phyloP scores from a whole-genome alignment of 1,140 invertebrate genomes.

The Ylistrum balloti region DNA sequence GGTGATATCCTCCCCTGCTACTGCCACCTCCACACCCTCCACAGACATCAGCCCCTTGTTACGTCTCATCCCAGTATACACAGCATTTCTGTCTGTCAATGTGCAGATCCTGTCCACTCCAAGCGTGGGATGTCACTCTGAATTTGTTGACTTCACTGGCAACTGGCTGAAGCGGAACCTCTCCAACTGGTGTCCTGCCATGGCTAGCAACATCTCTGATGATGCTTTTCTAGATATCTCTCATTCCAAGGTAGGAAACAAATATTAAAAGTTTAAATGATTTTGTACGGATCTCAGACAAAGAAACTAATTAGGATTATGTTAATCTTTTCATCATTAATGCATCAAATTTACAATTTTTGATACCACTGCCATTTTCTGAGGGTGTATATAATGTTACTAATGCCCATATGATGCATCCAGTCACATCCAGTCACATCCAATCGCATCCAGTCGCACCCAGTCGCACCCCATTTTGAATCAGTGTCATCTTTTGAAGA shows the following conservation, averaged over 20 bases:
- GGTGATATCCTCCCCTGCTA: neutral
- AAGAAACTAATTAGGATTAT: too few relatives aligned
- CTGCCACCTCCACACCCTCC: neutral
- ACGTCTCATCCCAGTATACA: neutral
- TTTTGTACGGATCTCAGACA: neutral
- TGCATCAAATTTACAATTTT: too few relatives aligned
- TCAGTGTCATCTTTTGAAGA: too few relatives aligned
- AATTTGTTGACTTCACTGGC: neutral
- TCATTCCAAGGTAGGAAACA: neutral
- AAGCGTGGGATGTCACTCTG: neutral
- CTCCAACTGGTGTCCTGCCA: slow-evolving; percentile 23
- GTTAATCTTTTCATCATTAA: too few relatives aligned
- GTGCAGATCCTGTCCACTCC: neutral
- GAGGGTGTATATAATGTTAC: too few relatives aligned
- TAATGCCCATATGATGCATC: too few relatives aligned
- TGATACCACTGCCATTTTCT: too few relatives aligned
- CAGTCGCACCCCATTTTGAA: too few relatives aligned
- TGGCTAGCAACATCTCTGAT: neutral
- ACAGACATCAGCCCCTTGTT: neutral
- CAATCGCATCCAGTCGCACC: too few relatives aligned
- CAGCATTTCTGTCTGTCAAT: neutral
- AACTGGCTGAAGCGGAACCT: slow-evolving; percentile 2
- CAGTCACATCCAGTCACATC: too few relatives aligned
- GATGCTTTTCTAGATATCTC: neutral
- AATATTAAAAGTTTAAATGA: neutral